Conservation (phyloP, 2,888 invertebrate genomes). For the Polydrusus cervinus region DNA sequence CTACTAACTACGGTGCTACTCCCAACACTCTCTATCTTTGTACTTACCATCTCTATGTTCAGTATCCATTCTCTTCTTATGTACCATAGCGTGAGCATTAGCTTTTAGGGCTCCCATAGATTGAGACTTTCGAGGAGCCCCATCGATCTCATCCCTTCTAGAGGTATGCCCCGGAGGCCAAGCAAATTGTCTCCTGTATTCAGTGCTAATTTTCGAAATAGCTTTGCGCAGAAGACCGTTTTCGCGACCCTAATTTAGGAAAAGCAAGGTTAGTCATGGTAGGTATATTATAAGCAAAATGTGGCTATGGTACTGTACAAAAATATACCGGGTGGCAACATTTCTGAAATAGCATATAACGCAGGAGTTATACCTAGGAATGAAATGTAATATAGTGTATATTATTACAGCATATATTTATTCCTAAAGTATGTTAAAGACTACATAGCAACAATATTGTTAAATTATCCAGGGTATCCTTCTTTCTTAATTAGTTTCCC, state of each 20-base stretch:
- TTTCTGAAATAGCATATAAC: not conserved
- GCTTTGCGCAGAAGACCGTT: slow-evolving; percentile 82
- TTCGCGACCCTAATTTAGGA: slow-evolving; percentile 65
- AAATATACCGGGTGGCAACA: not conserved
- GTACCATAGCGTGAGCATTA: slow-evolving; percentile 70
- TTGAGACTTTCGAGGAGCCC: slow-evolving; percentile 87
- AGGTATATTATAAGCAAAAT: slow-evolving; percentile 35
- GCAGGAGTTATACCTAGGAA: too few relatives aligned
- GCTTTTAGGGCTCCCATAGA: slow-evolving; percentile 89
- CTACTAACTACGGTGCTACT: too few relatives aligned
- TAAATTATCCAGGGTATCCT: not conserved
- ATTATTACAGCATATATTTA: too few relatives aligned
- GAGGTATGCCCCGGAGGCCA: slow-evolving; percentile 80
- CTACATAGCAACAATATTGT: not conserved
- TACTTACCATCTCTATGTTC: slow-evolving; percentile 70
- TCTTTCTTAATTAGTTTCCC: too few relatives aligned
- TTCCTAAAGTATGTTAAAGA: too few relatives aligned
- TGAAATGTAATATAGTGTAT: too few relatives aligned
- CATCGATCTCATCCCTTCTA: slow-evolving; percentile 71
- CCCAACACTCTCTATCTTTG: too few relatives aligned
- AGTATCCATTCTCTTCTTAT: slow-evolving; percentile 70
- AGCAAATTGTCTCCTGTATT: slow-evolving; percentile 92
- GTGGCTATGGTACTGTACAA: not conserved
- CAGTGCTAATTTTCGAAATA: slow-evolving; percentile 85
- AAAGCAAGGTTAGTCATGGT: not conserved